phyloP scores from a whole-genome alignment of 2,113 vertebrate species.

The human (Homo sapiens) region GRCh38 chr11:87188001-87188500 shows the following conservation, averaged over 20 bases:
- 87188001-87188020: conserved; percentile 37
- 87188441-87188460: too few relatives aligned
- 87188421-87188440: too few relatives aligned
- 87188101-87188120: not conserved
- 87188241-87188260: not conserved
- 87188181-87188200: not conserved
- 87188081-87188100: not conserved
- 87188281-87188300: not conserved
- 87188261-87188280: not conserved
- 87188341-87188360: not conserved
- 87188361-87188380: not conserved
- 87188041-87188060: not conserved
- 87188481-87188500: too few relatives aligned
- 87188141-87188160: not conserved
- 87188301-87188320: not conserved
- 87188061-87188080: not conserved
- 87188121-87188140: not conserved
- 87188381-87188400: not conserved
- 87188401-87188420: not conserved
- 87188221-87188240: not conserved
- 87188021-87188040: conserved; percentile 36
- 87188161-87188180: not conserved
- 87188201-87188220: not conserved
- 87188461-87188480: too few relatives aligned
- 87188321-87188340: not conserved